These are phyloP conservation scores for Pontoporia blainvillei DNA, from an alignment of 2,113 vertebrate species.

Conservation along the genomic window DNA sequence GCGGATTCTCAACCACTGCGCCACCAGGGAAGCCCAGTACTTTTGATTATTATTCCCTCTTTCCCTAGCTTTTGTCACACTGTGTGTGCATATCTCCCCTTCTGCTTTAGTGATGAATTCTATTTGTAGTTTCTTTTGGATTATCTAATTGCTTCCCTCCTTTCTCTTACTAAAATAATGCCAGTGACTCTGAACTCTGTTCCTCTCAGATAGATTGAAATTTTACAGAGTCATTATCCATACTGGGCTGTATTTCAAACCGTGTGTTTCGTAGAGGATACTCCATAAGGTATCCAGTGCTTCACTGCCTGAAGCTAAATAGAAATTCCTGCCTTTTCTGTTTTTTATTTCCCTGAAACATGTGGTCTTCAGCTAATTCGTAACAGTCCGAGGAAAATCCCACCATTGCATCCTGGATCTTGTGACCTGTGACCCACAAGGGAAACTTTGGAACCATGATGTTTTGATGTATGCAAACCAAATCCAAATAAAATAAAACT, in stretches of 20 bases:
- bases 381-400: constrained; percentile 65
- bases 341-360: constrained; percentile 63
- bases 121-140: background rate
- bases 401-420: constrained; percentile 50
- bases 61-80: background rate
- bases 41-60: background rate
- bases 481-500: constrained; percentile 66
- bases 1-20: no score
- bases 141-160: background rate
- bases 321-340: constrained; percentile 62
- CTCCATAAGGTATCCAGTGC: background rate
- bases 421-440: constrained; percentile 55
- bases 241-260: constrained; percentile 9
- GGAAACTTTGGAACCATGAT: constrained; percentile 56
- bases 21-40: background rate
- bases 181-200: background rate
- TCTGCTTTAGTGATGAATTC: background rate
- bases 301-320: constrained; percentile 25
- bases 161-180: background rate
- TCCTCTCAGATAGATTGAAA: background rate
- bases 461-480: constrained; percentile 64
- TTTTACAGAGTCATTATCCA: background rate
- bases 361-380: constrained; percentile 58
- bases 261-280: background rate
- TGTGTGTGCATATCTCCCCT: background rate